Evolutionary conservation across 2,888 invertebrate species (phyloP), one percentile per base, ranked within the genome.

Genomic region (Seladonia tumulorum): DNA sequence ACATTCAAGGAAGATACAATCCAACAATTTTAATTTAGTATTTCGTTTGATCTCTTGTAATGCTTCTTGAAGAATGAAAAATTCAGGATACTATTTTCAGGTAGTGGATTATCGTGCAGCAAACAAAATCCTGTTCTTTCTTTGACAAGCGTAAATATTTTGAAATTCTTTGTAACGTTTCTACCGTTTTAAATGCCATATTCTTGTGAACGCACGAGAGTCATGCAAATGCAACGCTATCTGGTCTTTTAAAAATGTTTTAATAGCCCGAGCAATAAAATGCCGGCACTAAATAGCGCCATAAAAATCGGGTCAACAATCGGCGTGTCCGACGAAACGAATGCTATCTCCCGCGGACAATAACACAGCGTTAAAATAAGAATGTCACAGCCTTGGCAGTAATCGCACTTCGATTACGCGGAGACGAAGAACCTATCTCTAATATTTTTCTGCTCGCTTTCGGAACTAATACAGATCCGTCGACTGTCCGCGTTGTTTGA

Each of bases 331-430:
- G 57, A 57, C 57, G 10, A n/a, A n/a, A 57, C 10, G n/a, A 57
- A n/a, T n/a, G 63, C 63, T 29, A 63, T 63, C 63, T 63, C 63
- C 18, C 29, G 63, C 29, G 29, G 63, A 29, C 63, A 63, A 63
- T 63, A 63, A 29, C 63, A 63, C 29, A 8, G 7, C 16, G 29
- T 63, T 63, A 8, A 63, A 63, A 63, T 63, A 63, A 63, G 8
- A 63, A 63, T 29, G 29, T 8, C 29, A 63, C 63, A 35, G 29
- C 29, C 29, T 63, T 29, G 63, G 25, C 18, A 16, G 29, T 29
- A 63, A 29, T 63, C 29, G 29, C 18, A 18, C 16, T 18, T 63
- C 35, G 63, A 63, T 63, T 63, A 63, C 29, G 8, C 18, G 29
- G 8, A 29, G 3, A n/a, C 63, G 18, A 63, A 29, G n/a, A n/a